Evolutionary conservation across 2,797 vertebrate species (phyloP), one percentile per base, ranked within the genome.

Genomic region (Chiroxiphia lanceolata): DNA sequence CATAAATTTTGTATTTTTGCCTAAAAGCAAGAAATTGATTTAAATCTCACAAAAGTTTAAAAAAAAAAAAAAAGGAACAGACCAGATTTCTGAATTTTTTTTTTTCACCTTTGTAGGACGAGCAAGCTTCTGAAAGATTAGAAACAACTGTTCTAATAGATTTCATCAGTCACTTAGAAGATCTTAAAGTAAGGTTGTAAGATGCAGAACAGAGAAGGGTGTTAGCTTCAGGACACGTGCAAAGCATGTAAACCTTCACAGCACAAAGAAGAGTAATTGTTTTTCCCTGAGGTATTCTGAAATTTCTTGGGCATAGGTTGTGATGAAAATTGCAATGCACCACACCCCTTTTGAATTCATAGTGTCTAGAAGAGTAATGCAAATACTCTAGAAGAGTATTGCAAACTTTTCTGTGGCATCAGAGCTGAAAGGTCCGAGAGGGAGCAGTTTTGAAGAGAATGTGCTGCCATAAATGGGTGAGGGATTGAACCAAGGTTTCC

Each of bases 401-500:
- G 34, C 6, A 56, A 63, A 77, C 25, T 70, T 85, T 67, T 48
- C 75, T 63, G 16, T 85, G 64, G 36, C 36, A 51, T 27, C 40
- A 59, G 19, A 85, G 27, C 42, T 83, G 45, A 75, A 57, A 87
- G 16, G 3, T 85, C 36, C 1, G 5, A 61, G 10, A 31, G 31
- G 12, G 7, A 33, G 8, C 4, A 9, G 21, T 53, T 83, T 57
- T 83, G 16, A 0, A 3, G 36, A 36, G 10, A 26, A 38, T 18
- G 19, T 38, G 21, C 57, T 71, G 27, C 38, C 0, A 0, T 38
- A 75, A 70, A 56, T 13, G 11, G 3, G 2, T 15, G 21, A 54
- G 27, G 23, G 29, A 4, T 25, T 61, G 42, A 79, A 65, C 11
- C 13, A 42, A 15, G 36, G 15, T 33, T 79, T 19, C 33, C 13